Percentiles rank a stretch among this genome's conserved stretches.
Evolutionary conservation across 2,797 vertebrate species (phyloP).

Genomic region (Halcyon chelicuti): DNA sequence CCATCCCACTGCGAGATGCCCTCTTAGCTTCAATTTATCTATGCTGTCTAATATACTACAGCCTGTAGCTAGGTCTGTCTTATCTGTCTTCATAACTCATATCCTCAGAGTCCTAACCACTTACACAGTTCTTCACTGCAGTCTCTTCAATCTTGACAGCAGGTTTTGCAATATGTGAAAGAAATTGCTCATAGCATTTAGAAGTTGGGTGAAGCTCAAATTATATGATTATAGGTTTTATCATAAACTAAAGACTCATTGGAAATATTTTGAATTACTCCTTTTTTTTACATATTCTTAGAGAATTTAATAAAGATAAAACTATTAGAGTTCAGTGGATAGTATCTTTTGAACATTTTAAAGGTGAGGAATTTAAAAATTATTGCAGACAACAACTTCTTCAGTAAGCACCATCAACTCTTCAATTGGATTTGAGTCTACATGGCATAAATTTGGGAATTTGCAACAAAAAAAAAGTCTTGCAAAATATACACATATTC

Average conservation of each 20-base stretch:
- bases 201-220: background rate
- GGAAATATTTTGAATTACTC: background rate
- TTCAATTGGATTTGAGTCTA: background rate
- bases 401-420: background rate
- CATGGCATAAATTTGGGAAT: background rate
- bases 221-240: constrained; percentile 17
- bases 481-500: background rate
- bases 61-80: constrained; percentile 49
- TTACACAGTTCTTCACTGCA: background rate
- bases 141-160: constrained; percentile 45
- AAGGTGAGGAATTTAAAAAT: background rate
- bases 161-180: constrained; percentile 5
- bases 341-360: background rate
- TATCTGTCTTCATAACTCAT: constrained; percentile 67
- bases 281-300: background rate
- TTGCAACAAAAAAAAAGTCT: background rate
- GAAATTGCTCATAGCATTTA: constrained; percentile 23
- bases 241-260: background rate
- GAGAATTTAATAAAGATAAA: constrained; percentile 21
- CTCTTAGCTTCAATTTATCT: constrained; percentile 61
- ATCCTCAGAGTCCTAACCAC: constrained; percentile 41
- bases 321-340: background rate
- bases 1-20: constrained; percentile 17
- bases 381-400: background rate
- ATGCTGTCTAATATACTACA: constrained; percentile 37